These are phyloP conservation scores for Lerista edwardsae DNA, from an alignment of 2,797 vertebrate genomes.

Conservation along the genomic window DNA sequence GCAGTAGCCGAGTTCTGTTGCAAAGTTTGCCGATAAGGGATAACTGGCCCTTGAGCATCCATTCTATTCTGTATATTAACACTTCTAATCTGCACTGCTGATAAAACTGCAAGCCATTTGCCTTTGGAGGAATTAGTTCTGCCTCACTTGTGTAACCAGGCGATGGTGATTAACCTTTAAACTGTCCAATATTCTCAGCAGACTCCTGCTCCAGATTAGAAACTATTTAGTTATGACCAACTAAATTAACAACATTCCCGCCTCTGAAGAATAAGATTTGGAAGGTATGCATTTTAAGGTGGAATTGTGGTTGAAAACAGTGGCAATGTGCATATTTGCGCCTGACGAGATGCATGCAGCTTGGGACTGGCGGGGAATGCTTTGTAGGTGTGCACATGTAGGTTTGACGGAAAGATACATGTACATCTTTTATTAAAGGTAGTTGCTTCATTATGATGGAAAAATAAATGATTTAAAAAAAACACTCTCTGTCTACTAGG, in stretches of 20 bases:
- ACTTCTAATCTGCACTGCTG: constrained; percentile 98
- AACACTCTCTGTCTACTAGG: background rate
- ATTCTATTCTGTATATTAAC: constrained; percentile 99
- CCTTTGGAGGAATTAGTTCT: constrained; percentile 99
- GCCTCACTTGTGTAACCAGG: constrained; percentile 99
- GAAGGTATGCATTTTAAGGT: constrained; percentile 83
- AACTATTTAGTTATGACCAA: constrained; percentile 99
- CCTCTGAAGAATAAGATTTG: constrained; percentile 84
- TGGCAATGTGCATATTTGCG: constrained; percentile 71
- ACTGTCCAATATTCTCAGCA: constrained; percentile 99
- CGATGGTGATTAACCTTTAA: constrained; percentile 99
- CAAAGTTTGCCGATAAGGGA: constrained; percentile 99
- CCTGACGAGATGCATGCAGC: constrained; percentile 16
- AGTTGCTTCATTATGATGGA: background rate
- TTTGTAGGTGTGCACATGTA: constrained; percentile 29
- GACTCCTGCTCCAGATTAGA: constrained; percentile 99
- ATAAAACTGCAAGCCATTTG: constrained; percentile 99
- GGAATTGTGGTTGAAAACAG: constrained; percentile 74
- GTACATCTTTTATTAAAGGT: constrained; percentile 22
- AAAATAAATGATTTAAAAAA: too few species aligned
- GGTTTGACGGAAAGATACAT: constrained; percentile 20
- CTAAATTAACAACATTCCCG: constrained; percentile 97
- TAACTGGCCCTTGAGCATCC: constrained; percentile 99
- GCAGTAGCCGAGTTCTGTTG: constrained; percentile 97
- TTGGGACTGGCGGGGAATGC: constrained; percentile 31